Evolutionary conservation across 2,888 invertebrate species (phyloP).

Genomic region (Plagodis dolabraria): DNA sequence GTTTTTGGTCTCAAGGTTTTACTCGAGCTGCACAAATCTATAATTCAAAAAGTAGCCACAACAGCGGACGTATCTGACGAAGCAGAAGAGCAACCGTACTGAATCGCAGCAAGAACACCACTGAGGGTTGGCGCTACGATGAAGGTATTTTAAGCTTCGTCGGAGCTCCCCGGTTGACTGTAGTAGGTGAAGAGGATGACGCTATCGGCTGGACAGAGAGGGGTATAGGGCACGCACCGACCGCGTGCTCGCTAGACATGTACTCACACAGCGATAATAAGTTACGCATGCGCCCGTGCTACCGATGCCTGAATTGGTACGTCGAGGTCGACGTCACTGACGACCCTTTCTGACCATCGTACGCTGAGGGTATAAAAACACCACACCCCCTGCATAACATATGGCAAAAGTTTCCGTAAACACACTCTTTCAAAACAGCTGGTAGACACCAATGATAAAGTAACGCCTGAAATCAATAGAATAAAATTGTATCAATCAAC

Average conservation of each 20-base stretch:
- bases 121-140: constrained; percentile 69
- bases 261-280: constrained; percentile 62
- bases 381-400: constrained; percentile 6
- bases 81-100: constrained; percentile 52
- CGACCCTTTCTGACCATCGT: constrained; percentile 66
- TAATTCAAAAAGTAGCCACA: constrained; percentile 66
- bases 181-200: constrained; percentile 53
- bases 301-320: constrained; percentile 60
- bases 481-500: no score
- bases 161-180: constrained; percentile 65
- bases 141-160: constrained; percentile 77
- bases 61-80: constrained; percentile 55
- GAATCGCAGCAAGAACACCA: constrained; percentile 69
- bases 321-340: constrained; percentile 63
- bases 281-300: constrained; percentile 76
- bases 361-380: constrained; percentile 43
- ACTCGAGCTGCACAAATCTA: constrained; percentile 57
- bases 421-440: neutral
- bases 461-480: no score
- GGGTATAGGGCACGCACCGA: constrained; percentile 66
- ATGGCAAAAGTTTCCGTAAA: constrained; percentile 13
- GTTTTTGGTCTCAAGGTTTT: constrained; percentile 44
- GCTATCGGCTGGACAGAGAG: constrained; percentile 61
- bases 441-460: no score
- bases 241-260: constrained; percentile 73